A percentile compares a stretch with the other conserved stretches of the same genome.
Evolutionary conservation across 2,797 vertebrate genomes (phyloP).

Genomic region (Eulemur albifrons): DNA sequence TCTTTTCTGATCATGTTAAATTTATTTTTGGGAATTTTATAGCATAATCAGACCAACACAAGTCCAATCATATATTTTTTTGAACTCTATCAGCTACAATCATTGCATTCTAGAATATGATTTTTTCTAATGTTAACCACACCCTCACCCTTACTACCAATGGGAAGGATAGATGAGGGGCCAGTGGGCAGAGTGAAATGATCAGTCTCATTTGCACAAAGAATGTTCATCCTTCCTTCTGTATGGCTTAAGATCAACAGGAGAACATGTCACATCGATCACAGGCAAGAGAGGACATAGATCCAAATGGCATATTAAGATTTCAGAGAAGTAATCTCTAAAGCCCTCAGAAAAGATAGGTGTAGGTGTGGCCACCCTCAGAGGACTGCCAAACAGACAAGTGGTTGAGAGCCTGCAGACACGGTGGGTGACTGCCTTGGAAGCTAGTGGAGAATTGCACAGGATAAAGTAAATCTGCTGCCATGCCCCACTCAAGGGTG

Average conservation of each 20-base stretch:
- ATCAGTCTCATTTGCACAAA: not conserved
- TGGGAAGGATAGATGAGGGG: not conserved
- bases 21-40: not conserved
- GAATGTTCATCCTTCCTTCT: not conserved
- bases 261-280: not conserved
- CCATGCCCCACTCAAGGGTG: not conserved
- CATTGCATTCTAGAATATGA: not conserved
- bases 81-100: not conserved
- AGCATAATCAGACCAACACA: not conserved
- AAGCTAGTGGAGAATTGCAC: not conserved
- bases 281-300: not conserved
- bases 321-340: not conserved
- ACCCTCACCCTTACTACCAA: not conserved
- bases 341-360: not conserved
- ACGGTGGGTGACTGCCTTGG: not conserved
- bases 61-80: not conserved
- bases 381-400: not conserved
- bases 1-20: not conserved
- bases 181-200: not conserved
- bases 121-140: not conserved
- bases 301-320: not conserved
- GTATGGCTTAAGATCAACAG: not conserved
- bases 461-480: not conserved
- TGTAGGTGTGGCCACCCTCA: not conserved
- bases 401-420: not conserved